Base-by-base conservation (phyloP, 2,888 invertebrate genomes). In the Ormyrus nitidulus region DNA sequence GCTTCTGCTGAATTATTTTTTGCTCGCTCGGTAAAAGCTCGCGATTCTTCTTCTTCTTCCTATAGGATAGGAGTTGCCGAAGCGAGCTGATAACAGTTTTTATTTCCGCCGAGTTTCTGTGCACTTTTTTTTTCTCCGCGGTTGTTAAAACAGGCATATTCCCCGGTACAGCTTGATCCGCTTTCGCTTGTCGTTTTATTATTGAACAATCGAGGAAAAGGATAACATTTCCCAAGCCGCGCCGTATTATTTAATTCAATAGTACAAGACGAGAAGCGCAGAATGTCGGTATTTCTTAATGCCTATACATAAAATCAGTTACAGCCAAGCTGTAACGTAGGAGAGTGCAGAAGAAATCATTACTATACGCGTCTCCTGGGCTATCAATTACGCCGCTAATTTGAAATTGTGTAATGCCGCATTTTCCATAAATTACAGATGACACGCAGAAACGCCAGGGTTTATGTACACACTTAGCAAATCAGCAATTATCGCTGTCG, bases 341-440 rank as follows among this genome's bases (percentile, higher is more conserved):
- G 58, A 75, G 46, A 44, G 56, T 49, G 11, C 34, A 44, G 53
- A 68, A 64, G 19, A 64, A 70, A 70, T 53, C 53, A 10, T 58
- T 74, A 61, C 48, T 59, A 51, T 44, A 44, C 51, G 56, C 49
- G 58, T 54, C 48, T 54, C 59, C 9, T 9, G 44, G 10, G 34
- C 69, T 58, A 73, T 77, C 53, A 73, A 80, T 80, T 72, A 73
- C 51, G 9, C 7, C 7, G 9, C 51, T 76, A 77, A 77, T 70
- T 6, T 51, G 62, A 73, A 56, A 73, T 80, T 77, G 72, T 66
- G 73, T 68, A 77, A 72, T 49, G 11, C 44, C 46, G 56, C 58
- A 68, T n/a, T 73, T 74, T 64, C 68, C 77, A 65, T 77, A 73
- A 69, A 80, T 77, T 80, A 69, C 64, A 56, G 65, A 77, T 73